Evolutionary conservation across 2,888 invertebrate species (phyloP).

Genomic region (Didymodactylos carnosus): DNA sequence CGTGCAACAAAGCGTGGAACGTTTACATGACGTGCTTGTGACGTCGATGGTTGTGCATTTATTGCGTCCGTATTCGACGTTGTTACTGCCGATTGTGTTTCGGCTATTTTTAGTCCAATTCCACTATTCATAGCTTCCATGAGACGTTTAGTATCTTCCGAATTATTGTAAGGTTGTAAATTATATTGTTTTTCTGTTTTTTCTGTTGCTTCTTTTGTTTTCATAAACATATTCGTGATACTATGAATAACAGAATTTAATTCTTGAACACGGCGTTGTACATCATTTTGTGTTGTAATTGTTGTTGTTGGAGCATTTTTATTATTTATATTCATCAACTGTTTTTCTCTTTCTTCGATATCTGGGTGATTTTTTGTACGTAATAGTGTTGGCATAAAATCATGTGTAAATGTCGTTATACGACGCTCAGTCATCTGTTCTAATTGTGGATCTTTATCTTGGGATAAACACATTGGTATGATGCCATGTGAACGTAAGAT

Average conservation of each 20-base stretch:
- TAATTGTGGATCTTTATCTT: not conserved
- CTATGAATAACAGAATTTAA: not conserved
- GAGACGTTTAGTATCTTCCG: not conserved
- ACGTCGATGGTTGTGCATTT: not conserved
- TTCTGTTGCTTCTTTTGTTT: not conserved
- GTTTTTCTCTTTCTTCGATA: constrained; percentile 7
- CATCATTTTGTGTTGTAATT: not conserved
- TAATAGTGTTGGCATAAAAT: constrained; percentile 10
- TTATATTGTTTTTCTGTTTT: not conserved
- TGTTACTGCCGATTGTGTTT: not conserved
- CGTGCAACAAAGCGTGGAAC: too few species aligned
- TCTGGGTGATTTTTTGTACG: constrained; percentile 10
- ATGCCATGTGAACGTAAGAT: not conserved
- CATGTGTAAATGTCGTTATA: constrained; percentile 10
- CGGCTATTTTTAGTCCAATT: not conserved
- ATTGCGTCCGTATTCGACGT: not conserved
- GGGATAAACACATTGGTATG: not conserved
- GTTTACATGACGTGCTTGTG: not conserved
- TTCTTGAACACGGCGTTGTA: not conserved
- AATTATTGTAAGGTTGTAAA: not conserved
- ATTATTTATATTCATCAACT: not conserved
- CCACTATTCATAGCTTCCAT: not conserved
- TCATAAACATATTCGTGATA: not conserved
- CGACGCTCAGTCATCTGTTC: constrained; percentile 3
- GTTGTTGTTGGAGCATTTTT: not conserved